phyloP scores from a whole-genome alignment of 1,140 invertebrate genomes.

The Acromyrmex heyeri region DNA sequence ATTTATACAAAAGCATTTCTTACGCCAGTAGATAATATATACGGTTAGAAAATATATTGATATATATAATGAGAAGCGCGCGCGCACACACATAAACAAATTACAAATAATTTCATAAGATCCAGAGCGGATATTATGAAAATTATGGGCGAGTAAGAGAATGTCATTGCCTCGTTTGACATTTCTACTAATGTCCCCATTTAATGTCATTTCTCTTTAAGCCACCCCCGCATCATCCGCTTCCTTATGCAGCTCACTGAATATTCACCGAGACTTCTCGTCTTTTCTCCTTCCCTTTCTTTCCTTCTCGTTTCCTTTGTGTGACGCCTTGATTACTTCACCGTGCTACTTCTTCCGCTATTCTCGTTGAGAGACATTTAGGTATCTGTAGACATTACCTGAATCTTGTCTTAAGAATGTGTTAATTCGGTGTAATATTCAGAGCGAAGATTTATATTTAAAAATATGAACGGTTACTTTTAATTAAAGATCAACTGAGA shows the following conservation, averaged over 20 bases:
- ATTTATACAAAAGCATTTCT: background rate
- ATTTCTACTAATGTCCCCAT: conserved; percentile 45
- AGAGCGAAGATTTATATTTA: background rate
- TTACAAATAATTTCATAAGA: conserved; percentile 28
- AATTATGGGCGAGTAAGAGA: conserved; percentile 25
- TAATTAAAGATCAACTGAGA: background rate
- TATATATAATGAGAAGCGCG: background rate
- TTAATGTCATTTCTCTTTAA: conserved; percentile 58
- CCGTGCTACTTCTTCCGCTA: conserved; percentile 12
- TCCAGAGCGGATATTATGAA: conserved; percentile 1
- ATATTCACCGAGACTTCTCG: conserved; percentile 45
- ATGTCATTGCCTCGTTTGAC: conserved; percentile 43
- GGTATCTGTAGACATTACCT: background rate
- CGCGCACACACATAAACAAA: background rate
- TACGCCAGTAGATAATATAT: background rate
- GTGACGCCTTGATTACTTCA: conserved; percentile 22
- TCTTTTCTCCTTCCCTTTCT: conserved; percentile 7
- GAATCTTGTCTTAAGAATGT: background rate
- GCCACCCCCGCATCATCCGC: conserved; percentile 46
- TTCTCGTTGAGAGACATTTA: conserved; percentile 28
- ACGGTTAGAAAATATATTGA: background rate
- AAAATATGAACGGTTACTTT: background rate
- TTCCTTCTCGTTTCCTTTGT: conserved; percentile 48
- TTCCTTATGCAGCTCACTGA: conserved; percentile 46
- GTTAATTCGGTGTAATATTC: background rate